A percentile compares a stretch with the other conserved stretches of the same genome.
phyloP scores from a whole-genome alignment of 2,888 invertebrate genomes.

The Aphrophora alni region DNA sequence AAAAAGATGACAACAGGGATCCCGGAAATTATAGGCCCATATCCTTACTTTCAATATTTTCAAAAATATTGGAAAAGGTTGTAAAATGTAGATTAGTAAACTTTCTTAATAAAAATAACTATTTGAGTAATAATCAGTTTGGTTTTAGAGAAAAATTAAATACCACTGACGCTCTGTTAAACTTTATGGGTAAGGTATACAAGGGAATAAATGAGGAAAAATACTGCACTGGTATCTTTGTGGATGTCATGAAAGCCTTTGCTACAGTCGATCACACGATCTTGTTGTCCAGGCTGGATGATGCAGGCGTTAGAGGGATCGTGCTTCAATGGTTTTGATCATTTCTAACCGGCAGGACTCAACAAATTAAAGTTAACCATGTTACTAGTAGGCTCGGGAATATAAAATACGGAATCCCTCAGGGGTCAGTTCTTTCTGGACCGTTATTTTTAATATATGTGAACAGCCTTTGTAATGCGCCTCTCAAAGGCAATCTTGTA shows the following conservation, averaged over 20 bases:
- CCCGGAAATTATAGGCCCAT: constrained; percentile 9
- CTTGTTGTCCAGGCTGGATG: not conserved
- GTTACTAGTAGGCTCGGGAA: not conserved
- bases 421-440: constrained; percentile 10
- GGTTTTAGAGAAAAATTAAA: not conserved
- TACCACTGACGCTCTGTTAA: not conserved
- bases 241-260: constrained; percentile 4
- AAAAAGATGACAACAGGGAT: not conserved
- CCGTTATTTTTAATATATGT: not conserved
- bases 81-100: constrained; percentile 4
- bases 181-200: not conserved
- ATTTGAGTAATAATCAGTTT: not conserved
- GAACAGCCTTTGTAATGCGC: constrained; percentile 9
- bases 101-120: not conserved
- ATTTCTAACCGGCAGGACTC: not conserved
- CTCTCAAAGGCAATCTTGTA: not conserved
- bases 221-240: not conserved
- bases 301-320: constrained; percentile 4
- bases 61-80: constrained; percentile 5
- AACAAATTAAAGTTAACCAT: not conserved
- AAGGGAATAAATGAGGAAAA: not conserved
- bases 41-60: not conserved
- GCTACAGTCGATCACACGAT: constrained; percentile 12
- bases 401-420: constrained; percentile 11
- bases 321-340: not conserved